These are phyloP conservation scores for Microplitis manilae DNA, from an alignment of 2,888 invertebrate genomes.

Conservation along the genomic window DNA sequence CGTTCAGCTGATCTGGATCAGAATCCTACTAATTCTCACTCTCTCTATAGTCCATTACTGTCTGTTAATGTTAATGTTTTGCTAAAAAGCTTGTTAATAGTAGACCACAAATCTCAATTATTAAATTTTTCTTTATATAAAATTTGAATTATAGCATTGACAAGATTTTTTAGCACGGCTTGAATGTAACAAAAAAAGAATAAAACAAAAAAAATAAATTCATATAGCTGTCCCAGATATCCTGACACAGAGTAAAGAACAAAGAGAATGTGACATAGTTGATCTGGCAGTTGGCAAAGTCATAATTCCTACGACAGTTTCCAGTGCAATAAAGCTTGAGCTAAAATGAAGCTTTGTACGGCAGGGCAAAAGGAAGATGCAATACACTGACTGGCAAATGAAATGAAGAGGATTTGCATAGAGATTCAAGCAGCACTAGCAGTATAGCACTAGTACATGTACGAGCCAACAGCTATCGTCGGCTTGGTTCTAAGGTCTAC, in stretches of 20 bases:
- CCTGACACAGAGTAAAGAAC: slow-evolving; percentile 25
- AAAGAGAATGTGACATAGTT: slow-evolving; percentile 34
- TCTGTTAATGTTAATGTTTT: slow-evolving; percentile 1
- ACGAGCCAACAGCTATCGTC: neutral
- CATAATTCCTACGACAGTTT: slow-evolving; percentile 42
- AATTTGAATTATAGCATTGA: neutral
- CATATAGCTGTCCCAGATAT: slow-evolving; percentile 4
- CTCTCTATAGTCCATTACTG: slow-evolving; percentile 29
- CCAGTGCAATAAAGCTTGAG: slow-evolving; percentile 42
- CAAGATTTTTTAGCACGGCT: neutral
- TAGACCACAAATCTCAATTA: slow-evolving; percentile 4
- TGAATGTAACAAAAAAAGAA: neutral
- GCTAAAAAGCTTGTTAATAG: neutral
- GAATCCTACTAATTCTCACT: slow-evolving; percentile 4
- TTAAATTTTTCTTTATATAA: neutral
- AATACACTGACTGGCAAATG: slow-evolving; percentile 33
- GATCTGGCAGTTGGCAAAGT: slow-evolving; percentile 35
- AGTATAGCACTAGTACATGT: slow-evolving; percentile 33
- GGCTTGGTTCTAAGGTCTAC: slow-evolving; percentile 15
- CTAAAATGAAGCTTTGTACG: slow-evolving; percentile 21
- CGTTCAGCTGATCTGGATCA: slow-evolving; percentile 34
- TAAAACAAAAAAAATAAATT: neutral
- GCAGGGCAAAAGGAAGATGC: slow-evolving; percentile 22
- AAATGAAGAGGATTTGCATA: slow-evolving; percentile 49
- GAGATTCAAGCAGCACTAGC: slow-evolving; percentile 31